Conservation (phyloP, 37 sponge, comb jelly and placozoan genomes). For the Tethya wilhelma region DNA sequence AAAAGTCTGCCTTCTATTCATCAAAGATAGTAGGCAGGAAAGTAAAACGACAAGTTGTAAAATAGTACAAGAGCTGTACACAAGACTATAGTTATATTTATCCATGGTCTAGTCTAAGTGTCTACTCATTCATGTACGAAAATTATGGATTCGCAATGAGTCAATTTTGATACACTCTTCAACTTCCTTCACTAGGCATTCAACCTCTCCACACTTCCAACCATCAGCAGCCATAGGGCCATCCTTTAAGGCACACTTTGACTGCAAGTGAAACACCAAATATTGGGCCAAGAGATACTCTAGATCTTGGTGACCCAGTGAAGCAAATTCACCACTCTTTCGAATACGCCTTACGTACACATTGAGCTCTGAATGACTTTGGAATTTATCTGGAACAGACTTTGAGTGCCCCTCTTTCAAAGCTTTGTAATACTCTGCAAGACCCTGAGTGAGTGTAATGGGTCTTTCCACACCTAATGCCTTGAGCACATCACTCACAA, state of each 20-base stretch:
- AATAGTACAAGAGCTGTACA: no score
- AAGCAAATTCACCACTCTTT: neutral
- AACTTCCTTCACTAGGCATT: neutral
- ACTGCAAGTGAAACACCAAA: neutral
- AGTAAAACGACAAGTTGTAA: no score
- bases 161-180: neutral
- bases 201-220: neutral
- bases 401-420: neutral
- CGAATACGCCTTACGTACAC: neutral
- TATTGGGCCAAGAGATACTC: constrained; percentile 6
- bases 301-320: neutral
- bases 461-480: neutral
- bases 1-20: no score
- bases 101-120: no score
- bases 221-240: neutral
- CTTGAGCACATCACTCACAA: constrained; percentile 11
- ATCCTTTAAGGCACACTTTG: neutral
- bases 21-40: no score
- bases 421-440: neutral
- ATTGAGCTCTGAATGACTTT: neutral
- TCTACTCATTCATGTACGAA: no score
- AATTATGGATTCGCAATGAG: neutral
- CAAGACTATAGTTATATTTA: no score
- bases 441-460: neutral
- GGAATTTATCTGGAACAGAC: neutral